Percentiles rank a stretch among this genome's conserved stretches.
Conservation (phyloP, 2,113 vertebrate genomes). For the Anhinga anhinga region DNA sequence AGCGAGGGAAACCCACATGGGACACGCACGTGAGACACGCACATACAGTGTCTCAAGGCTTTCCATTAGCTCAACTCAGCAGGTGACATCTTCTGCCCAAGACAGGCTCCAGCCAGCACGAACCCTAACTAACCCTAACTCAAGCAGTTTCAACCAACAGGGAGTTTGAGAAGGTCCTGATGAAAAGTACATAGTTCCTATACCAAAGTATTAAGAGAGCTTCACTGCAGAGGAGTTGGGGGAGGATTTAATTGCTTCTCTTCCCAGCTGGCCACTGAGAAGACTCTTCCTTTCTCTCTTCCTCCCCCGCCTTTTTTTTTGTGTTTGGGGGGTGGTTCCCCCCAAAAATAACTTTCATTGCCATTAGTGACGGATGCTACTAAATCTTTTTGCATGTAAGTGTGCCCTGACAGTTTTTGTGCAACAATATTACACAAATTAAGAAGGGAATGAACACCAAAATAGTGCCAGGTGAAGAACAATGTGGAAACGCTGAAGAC, state of each 20-base stretch:
- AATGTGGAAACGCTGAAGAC: too few species aligned
- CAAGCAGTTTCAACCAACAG: neutral
- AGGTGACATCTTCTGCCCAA: neutral
- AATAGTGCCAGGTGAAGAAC: accelerated
- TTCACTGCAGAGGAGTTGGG: neutral
- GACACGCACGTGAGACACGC: neutral
- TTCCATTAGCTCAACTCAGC: neutral
- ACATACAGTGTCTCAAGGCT: too few species aligned
- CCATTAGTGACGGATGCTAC: neutral
- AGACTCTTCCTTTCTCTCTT: neutral
- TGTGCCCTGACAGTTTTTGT: neutral
- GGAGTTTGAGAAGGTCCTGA: neutral
- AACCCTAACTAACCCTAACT: neutral
- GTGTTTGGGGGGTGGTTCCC: neutral
- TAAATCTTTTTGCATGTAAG: neutral
- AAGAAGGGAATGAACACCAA: neutral
- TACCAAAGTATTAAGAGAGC: neutral
- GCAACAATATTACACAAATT: neutral
- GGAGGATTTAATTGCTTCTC: neutral
- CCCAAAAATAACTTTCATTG: neutral
- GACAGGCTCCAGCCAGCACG: neutral
- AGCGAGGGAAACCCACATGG: neutral
- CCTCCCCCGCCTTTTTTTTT: neutral
- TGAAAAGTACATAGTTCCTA: neutral
- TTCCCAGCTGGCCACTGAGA: neutral